phyloP scores from a whole-genome alignment of 2,113 vertebrate genomes.

The Hepsetus odoe region DNA sequence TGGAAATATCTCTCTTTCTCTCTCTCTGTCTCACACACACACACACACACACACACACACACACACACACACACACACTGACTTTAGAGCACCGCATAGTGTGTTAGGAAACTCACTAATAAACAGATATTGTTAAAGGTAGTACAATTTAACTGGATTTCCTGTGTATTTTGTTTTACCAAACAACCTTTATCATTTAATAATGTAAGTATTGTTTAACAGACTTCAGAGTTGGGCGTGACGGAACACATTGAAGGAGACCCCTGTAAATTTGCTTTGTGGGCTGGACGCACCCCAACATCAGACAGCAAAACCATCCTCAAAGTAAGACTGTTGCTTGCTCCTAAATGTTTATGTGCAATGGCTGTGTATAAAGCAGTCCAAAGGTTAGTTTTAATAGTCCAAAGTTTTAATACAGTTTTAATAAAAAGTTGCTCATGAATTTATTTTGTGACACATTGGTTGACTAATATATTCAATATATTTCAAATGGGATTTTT shows the following conservation, averaged over 20 bases:
- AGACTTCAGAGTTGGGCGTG: conserved; percentile 97
- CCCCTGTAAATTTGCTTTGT: conserved; percentile 96
- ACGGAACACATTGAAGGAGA: conserved; percentile 98
- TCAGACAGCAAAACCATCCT: conserved; percentile 98
- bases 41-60: too few relatives aligned
- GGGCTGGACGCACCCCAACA: conserved; percentile 96
- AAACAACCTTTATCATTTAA: not conserved
- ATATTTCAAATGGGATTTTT: too few relatives aligned
- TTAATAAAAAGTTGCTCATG: too few relatives aligned
- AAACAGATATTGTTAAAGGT: not conserved
- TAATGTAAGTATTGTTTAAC: conserved; percentile 56
- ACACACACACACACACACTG: too few relatives aligned
- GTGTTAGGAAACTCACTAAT: not conserved
- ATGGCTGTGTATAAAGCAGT: too few relatives aligned
- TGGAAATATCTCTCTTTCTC: not conserved
- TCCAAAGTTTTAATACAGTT: too few relatives aligned
- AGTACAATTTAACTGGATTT: not conserved
- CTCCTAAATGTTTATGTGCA: not conserved
- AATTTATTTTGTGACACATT: too few relatives aligned
- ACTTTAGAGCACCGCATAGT: not conserved
- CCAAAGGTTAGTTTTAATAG: too few relatives aligned
- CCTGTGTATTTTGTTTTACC: not conserved
- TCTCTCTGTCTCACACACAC: too few relatives aligned
- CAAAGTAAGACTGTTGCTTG: conserved; percentile 79
- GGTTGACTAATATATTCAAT: too few relatives aligned